phyloP scores from a whole-genome alignment of 1,140 invertebrate species.

The Coptotermes formosanus region DNA sequence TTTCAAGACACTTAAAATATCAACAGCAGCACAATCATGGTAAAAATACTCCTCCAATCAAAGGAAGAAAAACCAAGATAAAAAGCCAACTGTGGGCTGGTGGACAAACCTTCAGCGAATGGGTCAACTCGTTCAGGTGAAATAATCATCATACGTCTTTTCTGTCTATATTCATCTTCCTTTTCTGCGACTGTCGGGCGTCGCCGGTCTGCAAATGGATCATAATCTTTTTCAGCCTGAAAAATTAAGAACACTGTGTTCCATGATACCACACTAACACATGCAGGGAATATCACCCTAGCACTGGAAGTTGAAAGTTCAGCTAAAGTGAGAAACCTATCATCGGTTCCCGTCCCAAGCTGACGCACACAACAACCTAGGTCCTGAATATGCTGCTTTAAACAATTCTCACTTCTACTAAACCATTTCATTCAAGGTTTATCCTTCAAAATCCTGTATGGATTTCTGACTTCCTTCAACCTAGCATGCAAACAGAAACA shows the following conservation, averaged over 20 bases:
- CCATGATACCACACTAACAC: slow-evolving; percentile 15
- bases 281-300: background rate
- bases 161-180: slow-evolving; percentile 94
- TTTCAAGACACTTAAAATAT: too few species aligned
- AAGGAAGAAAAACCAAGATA: too few species aligned
- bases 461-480: too few species aligned
- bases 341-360: background rate
- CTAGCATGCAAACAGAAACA: too few species aligned
- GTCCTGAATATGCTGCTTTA: too few species aligned
- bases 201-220: slow-evolving; percentile 93
- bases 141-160: slow-evolving; percentile 84
- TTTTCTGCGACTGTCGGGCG: slow-evolving; percentile 89
- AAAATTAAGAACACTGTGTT: slow-evolving; percentile 43
- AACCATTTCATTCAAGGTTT: too few species aligned
- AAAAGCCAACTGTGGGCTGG: background rate
- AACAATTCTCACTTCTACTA: too few species aligned
- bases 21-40: too few species aligned
- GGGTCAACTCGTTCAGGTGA: slow-evolving; percentile 96
- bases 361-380: too few species aligned
- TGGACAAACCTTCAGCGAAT: slow-evolving; percentile 92
- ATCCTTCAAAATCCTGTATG: too few species aligned
- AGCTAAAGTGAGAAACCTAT: background rate
- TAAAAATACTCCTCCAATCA: too few species aligned
- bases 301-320: background rate
- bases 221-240: slow-evolving; percentile 88